A percentile compares a stretch with the other conserved stretches of the same genome.
These are phyloP conservation scores for Tenthredo scrophulariae DNA, from an alignment of 2,888 invertebrate species.

Conservation along the genomic window DNA sequence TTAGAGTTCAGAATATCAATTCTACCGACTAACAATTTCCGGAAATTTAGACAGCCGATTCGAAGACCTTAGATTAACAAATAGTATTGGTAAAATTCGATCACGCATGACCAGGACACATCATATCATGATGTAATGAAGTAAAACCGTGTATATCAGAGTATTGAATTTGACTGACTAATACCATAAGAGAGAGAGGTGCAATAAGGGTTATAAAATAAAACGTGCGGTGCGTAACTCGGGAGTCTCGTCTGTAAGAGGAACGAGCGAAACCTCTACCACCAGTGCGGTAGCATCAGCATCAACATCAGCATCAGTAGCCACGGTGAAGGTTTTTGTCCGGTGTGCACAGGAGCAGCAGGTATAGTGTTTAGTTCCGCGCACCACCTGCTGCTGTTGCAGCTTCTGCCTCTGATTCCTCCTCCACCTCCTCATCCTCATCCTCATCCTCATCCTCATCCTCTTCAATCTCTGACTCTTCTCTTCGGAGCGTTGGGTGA, in stretches of 20 bases:
- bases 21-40: too few relatives aligned
- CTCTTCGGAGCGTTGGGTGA: conserved; percentile 37
- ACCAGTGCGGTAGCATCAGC: neutral
- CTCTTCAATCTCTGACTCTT: conserved; percentile 49
- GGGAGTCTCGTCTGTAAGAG: neutral
- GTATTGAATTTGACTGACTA: neutral
- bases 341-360: conserved; percentile 55
- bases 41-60: too few relatives aligned
- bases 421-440: conserved; percentile 62
- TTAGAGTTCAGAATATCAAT: too few relatives aligned
- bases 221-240: neutral
- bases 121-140: too few relatives aligned
- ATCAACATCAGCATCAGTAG: neutral
- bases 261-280: conserved; percentile 27
- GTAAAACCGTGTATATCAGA: too few relatives aligned
- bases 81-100: too few relatives aligned
- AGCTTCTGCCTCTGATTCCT: conserved; percentile 56
- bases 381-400: conserved; percentile 72
- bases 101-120: too few relatives aligned
- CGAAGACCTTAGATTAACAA: too few relatives aligned
- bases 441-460: conserved; percentile 35
- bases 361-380: conserved; percentile 72
- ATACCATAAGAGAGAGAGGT: neutral
- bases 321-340: conserved; percentile 28
- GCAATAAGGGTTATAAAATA: conserved; percentile 4